Base-by-base conservation (phyloP, 2,797 vertebrate genomes). In the Eidolon dupreanum region DNA sequence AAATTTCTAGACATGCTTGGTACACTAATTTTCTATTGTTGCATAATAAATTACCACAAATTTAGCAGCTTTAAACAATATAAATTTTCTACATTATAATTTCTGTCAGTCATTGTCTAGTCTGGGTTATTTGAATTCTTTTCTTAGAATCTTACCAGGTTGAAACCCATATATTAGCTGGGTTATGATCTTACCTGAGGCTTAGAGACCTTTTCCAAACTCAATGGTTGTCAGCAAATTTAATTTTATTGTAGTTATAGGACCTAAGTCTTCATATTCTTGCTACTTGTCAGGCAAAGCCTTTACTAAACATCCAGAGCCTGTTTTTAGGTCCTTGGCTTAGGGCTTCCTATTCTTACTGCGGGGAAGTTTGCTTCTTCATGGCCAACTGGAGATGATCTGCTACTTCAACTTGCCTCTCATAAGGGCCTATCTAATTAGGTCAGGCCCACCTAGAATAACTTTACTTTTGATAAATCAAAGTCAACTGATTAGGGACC, bases 111-210 rank as follows among this genome's bases (percentile, higher is more conserved):
- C 8, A 4, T 3, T 66, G 1, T 36, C 5, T 16, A 57, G 3
- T 26, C 0, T 13, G 1, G 41, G 22, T 31, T 49, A 13, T 5
- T 36, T 6, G 1, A 41, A 0, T 28, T 13, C 8, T 71, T 55
- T 77, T 4, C 19, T 74, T 66, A 33, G 17, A 38, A 9, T 51
- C 12, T 82, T 38, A 75, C 9, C 20, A 17, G 6, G 31, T 41
- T 41, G n/a, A 63, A 75, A 49, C 46, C 6, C 61, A 78, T 0
- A 3, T 43, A 36, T 36, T 59, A 59, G 79, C 3, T 59, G 26
- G 2, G 55, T 15, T 59, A 9, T 2, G 11, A 6, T n/a, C 26
- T 20, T 66, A 63, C 19, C 19, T 28, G 57, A 53, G 57, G 19
- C 5, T 46, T 13, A 19, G 10, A 26, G 4, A 53, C 26, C 31